Percentiles rank a stretch among this genome's conserved stretches.
phyloP scores from a whole-genome alignment of 2,888 invertebrate species.

The Uloborus plumipes region DNA sequence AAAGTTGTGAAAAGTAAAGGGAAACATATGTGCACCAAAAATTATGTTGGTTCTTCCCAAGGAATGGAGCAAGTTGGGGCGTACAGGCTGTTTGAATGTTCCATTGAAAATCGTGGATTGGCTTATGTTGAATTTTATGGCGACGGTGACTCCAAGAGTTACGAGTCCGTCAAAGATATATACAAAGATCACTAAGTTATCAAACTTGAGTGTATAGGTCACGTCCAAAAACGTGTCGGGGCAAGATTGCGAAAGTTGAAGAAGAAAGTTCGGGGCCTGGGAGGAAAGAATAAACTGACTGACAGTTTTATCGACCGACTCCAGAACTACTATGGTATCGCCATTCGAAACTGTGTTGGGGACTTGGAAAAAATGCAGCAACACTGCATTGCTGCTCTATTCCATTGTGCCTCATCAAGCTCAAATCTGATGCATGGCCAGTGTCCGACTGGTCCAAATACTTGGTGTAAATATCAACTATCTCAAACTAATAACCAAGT shows the following conservation, averaged over 20 bases:
- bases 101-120: not conserved
- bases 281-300: no score
- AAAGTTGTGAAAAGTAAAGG: not conserved
- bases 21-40: not conserved
- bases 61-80: conserved; percentile 8
- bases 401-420: conserved; percentile 9
- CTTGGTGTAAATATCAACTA: no score
- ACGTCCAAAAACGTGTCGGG: conserved; percentile 1
- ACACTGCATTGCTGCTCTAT: conserved; percentile 20
- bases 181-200: not conserved
- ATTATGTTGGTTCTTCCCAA: conserved; percentile 13
- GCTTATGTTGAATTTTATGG: no score
- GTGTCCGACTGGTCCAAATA: conserved; percentile 1
- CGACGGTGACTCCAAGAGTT: conserved; percentile 9
- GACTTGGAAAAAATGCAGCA: not conserved
- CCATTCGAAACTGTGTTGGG: not conserved
- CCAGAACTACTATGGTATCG: not conserved
- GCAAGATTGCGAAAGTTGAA: no score
- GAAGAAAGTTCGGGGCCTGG: no score
- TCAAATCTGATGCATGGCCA: conserved; percentile 10
- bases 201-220: conserved; percentile 9
- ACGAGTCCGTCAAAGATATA: not conserved
- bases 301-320: no score
- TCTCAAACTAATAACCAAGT: no score
- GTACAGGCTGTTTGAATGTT: conserved; percentile 2